Conservation (phyloP, 2,888 invertebrate species). For the Chaitophorus viminalis region DNA sequence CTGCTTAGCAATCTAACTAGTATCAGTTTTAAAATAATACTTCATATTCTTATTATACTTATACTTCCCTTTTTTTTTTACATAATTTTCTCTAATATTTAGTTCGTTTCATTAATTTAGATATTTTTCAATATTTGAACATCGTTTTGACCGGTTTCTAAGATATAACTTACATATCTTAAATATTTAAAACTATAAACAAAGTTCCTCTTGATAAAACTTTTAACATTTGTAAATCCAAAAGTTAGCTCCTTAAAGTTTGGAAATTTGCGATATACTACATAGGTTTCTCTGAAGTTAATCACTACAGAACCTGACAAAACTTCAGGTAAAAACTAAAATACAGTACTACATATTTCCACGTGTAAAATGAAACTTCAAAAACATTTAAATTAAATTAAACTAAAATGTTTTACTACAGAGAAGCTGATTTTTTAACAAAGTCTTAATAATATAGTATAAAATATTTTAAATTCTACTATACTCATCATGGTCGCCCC, state of each 20-base stretch:
- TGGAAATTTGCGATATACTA: slow-evolving; percentile 24
- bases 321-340: slow-evolving; percentile 27
- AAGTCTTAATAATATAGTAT: background rate
- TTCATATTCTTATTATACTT: too few relatives aligned
- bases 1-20: too few relatives aligned
- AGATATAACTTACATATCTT: background rate
- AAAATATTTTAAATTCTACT: background rate
- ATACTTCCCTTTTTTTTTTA: too few relatives aligned
- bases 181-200: slow-evolving; percentile 31
- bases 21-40: too few relatives aligned
- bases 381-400: slow-evolving; percentile 23
- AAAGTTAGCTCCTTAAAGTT: slow-evolving; percentile 25
- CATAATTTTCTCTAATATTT: too few relatives aligned
- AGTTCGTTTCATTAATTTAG: too few relatives aligned
- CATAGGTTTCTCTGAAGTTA: slow-evolving; percentile 24
- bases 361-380: background rate
- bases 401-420: slow-evolving; percentile 1
- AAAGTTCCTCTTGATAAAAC: slow-evolving; percentile 12
- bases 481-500: too few relatives aligned
- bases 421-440: slow-evolving; percentile 1
- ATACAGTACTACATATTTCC: slow-evolving; percentile 10
- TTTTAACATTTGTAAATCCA: slow-evolving; percentile 15
- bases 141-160: background rate
- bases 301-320: slow-evolving; percentile 13
- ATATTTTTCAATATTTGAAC: background rate